These are phyloP conservation scores for Alcedo quadribrachys DNA, from an alignment of 2,797 vertebrate genomes.

Conservation along the genomic window DNA sequence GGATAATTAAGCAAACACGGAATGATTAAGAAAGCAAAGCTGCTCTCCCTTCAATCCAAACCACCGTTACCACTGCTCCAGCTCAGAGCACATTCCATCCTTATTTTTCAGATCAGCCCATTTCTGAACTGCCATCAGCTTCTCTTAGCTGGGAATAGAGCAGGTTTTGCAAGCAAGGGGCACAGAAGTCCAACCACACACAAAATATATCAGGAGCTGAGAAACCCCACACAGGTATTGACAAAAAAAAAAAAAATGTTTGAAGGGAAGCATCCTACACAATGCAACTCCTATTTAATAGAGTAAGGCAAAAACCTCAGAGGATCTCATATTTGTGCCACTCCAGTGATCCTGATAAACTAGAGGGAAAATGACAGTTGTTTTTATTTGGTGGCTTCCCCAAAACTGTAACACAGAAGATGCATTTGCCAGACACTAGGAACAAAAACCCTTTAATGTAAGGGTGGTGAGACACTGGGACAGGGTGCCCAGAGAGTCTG, in stretches of 20 bases:
- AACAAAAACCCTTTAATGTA: not conserved
- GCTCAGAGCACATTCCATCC: slow-evolving; percentile 40
- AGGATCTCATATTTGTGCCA: not conserved
- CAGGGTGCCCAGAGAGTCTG: not conserved
- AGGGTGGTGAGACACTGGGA: not conserved
- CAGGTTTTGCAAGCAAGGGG: accelerated
- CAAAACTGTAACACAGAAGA: not conserved
- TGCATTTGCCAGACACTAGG: not conserved
- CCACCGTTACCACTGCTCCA: not conserved
- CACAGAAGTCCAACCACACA: not conserved
- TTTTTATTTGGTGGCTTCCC: not conserved
- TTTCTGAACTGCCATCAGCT: not conserved
- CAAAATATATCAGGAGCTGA: not conserved
- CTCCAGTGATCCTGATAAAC: not conserved
- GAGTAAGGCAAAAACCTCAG: not conserved
- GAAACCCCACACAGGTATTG: not conserved
- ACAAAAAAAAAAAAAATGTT: not conserved
- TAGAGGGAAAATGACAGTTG: not conserved
- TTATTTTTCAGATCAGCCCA: slow-evolving; percentile 26
- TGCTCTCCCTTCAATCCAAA: not conserved
- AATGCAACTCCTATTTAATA: not conserved
- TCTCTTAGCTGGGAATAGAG: not conserved
- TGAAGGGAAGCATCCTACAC: not conserved
- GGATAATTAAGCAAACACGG: not conserved
- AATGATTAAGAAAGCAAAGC: slow-evolving; percentile 23